These are phyloP conservation scores for Sinotaia quadrata DNA, from an alignment of 2,888 invertebrate genomes.

Conservation along the genomic window DNA sequence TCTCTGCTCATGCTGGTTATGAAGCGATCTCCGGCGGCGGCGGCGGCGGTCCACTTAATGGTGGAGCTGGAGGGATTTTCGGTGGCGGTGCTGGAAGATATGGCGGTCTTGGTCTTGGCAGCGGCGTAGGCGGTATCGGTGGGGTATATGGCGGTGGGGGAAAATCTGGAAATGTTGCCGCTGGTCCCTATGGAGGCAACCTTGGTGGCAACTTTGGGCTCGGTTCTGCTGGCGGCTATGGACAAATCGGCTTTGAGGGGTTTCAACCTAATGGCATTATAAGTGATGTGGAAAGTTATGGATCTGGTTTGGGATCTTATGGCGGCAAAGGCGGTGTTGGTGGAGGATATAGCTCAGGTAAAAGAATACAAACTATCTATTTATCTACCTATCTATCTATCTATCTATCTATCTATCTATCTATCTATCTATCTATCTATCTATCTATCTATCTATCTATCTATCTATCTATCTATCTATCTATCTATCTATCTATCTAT, in stretches of 20 bases:
- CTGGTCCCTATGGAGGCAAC: not conserved
- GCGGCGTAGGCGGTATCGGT: not conserved
- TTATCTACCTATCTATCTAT: no score
- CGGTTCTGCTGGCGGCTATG: not conserved
- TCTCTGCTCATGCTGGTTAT: not conserved
- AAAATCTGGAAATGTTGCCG: not conserved
- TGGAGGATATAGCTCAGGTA: not conserved
- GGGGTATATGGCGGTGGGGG: not conserved
- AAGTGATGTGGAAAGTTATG: not conserved
- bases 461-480: no score
- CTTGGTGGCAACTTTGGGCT: not conserved
- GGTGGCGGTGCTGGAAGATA: not conserved
- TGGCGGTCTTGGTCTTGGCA: not conserved
- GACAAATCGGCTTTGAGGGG: not conserved
- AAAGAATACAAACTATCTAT: no score
- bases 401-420: no score
- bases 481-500: no score
- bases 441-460: no score
- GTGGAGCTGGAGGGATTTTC: not conserved
- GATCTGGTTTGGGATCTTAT: not conserved
- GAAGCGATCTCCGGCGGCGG: not conserved
- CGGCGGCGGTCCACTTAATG: not conserved
- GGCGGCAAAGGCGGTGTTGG: conserved; percentile 2
- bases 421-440: no score
- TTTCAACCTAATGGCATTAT: not conserved